Conservation (phyloP, 2,113 vertebrate species). For the Colistium nudipinnis region DNA sequence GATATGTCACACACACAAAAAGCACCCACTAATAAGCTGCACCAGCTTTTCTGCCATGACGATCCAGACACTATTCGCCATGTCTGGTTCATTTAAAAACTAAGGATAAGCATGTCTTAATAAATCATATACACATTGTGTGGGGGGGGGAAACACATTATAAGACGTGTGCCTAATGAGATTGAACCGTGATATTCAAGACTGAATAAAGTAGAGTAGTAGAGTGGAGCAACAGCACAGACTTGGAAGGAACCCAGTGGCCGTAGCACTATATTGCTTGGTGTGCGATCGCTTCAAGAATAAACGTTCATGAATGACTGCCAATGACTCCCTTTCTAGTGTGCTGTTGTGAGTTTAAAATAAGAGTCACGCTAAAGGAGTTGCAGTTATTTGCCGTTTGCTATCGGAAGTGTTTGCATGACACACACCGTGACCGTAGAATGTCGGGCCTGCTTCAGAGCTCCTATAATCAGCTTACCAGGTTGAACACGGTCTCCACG, state of each 20-base stretch:
- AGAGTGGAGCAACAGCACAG: neutral
- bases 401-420: too few species aligned
- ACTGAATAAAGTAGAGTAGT: neutral
- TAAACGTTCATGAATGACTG: too few species aligned
- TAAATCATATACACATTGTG: neutral
- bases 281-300: too few species aligned
- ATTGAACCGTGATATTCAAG: neutral
- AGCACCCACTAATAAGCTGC: constrained; percentile 7
- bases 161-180: neutral
- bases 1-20: constrained; percentile 49
- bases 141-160: too few species aligned
- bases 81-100: constrained; percentile 22
- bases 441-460: constrained; percentile 62
- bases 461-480: constrained; percentile 87
- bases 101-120: neutral
- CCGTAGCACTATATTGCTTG: too few species aligned
- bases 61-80: neutral
- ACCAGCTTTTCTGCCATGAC: constrained; percentile 18
- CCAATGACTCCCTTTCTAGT: too few species aligned
- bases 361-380: constrained; percentile 7
- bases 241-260: neutral
- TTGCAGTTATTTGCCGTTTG: too few species aligned
- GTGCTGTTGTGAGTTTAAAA: neutral
- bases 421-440: constrained; percentile 37
- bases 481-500: constrained; percentile 95